Evolutionary conservation across 1,140 invertebrate species (phyloP).

Genomic region (Phymorhynchus buccinoides): DNA sequence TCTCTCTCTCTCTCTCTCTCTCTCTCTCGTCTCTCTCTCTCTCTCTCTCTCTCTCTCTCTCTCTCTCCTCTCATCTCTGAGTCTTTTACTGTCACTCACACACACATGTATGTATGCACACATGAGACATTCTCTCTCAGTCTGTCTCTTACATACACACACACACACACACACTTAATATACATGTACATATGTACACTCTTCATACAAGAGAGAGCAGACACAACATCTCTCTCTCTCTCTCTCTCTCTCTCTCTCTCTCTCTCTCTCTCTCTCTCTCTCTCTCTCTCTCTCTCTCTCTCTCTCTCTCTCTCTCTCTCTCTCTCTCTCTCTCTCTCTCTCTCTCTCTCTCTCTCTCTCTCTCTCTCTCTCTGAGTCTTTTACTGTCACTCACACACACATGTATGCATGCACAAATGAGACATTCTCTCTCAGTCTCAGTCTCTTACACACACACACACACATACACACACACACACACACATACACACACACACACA

Average conservation of each 20-base stretch:
- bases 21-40: conserved; percentile 3
- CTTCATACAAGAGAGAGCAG: too few species aligned
- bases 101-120: neutral
- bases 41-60: conserved; percentile 17
- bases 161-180: neutral
- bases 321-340: too few species aligned
- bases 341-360: too few species aligned
- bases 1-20: too few species aligned
- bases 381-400: neutral
- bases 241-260: too few species aligned
- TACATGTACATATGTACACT: neutral
- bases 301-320: too few species aligned
- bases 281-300: too few species aligned
- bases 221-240: too few species aligned
- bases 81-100: neutral
- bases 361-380: too few species aligned
- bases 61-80: neutral
- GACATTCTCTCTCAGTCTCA: too few species aligned
- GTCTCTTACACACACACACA: neutral
- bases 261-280: too few species aligned
- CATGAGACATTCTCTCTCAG: too few species aligned
- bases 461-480: neutral
- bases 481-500: conserved; percentile 16
- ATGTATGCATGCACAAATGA: neutral
- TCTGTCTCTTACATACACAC: conserved; percentile 15